Percentiles rank a stretch among this genome's conserved stretches.
These are phyloP conservation scores for Darevskia mixta DNA, from an alignment of 2,797 vertebrate genomes.

Conservation along the genomic window DNA sequence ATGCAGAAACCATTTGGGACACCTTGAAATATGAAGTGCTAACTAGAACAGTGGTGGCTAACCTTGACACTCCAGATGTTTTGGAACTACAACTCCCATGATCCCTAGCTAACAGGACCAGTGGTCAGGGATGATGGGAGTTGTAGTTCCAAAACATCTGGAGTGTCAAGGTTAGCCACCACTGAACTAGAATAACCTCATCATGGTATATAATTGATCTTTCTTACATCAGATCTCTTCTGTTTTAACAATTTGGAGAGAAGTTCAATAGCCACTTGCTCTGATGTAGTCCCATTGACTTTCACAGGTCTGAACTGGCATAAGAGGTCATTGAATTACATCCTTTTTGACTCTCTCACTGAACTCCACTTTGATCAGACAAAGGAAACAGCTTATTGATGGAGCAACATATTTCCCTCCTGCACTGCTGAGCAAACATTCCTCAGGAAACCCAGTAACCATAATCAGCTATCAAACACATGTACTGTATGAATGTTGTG, in stretches of 20 bases:
- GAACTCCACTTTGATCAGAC: constrained; percentile 36
- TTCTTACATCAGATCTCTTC: not conserved
- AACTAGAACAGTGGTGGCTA: too few relatives aligned
- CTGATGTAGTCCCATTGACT: constrained; percentile 9
- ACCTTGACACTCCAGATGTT: too few relatives aligned
- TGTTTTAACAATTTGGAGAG: not conserved
- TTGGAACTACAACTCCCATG: too few relatives aligned
- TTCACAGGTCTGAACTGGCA: not conserved
- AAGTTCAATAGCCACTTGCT: not conserved
- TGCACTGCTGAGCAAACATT: constrained; percentile 45
- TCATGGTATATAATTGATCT: not conserved
- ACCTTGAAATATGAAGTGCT: not conserved
- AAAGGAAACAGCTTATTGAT: constrained; percentile 28
- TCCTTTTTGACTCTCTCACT: constrained; percentile 19
- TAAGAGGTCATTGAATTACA: constrained; percentile 1
- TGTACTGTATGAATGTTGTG: constrained; percentile 29
- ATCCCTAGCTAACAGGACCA: too few relatives aligned
- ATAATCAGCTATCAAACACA: constrained; percentile 31
- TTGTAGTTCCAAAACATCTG: too few relatives aligned
- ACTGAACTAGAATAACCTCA: not conserved
- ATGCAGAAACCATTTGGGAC: not conserved
- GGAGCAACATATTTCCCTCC: constrained; percentile 22
- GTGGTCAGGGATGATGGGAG: too few relatives aligned
- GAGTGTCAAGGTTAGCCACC: too few relatives aligned
- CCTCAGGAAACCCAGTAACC: constrained; percentile 38